These are phyloP conservation scores for Progne subis DNA, from an alignment of 2,113 vertebrate species.

Conservation along the genomic window DNA sequence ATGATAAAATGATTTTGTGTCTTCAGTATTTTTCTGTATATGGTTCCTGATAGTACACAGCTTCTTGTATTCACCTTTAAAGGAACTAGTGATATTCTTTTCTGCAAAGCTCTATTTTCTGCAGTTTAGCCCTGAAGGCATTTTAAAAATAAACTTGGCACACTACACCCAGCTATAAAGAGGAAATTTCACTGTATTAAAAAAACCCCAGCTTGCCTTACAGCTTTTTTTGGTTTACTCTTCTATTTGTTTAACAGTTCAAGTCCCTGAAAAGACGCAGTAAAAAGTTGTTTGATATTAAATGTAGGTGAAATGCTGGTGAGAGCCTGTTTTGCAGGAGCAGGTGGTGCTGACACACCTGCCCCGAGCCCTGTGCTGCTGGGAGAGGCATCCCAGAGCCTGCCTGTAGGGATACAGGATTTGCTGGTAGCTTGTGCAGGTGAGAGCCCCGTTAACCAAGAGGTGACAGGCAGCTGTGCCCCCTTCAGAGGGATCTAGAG, in stretches of 20 bases:
- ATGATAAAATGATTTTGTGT: background rate
- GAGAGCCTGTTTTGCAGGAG: background rate
- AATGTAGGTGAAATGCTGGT: background rate
- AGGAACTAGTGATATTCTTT: background rate
- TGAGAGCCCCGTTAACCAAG: background rate
- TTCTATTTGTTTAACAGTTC: background rate
- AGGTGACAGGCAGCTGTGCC: background rate
- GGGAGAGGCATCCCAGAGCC: background rate
- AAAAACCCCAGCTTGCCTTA: background rate
- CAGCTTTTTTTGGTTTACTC: background rate
- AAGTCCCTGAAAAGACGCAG: background rate
- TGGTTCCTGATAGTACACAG: background rate
- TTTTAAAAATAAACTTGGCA: slow-evolving; percentile 29
- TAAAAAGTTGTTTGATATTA: background rate
- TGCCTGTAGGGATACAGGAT: background rate
- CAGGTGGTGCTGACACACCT: rapidly evolving
- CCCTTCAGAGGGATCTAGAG: background rate
- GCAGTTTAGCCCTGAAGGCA: slow-evolving; percentile 1
- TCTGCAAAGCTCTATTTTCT: background rate
- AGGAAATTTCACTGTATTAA: background rate
- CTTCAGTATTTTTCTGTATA: background rate
- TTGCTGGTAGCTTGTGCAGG: background rate
- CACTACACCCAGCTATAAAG: background rate
- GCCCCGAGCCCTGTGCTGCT: background rate
- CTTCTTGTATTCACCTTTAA: background rate